Evolutionary conservation across 2,113 vertebrate species (phyloP).

Genomic region (Lagopus muta): DNA sequence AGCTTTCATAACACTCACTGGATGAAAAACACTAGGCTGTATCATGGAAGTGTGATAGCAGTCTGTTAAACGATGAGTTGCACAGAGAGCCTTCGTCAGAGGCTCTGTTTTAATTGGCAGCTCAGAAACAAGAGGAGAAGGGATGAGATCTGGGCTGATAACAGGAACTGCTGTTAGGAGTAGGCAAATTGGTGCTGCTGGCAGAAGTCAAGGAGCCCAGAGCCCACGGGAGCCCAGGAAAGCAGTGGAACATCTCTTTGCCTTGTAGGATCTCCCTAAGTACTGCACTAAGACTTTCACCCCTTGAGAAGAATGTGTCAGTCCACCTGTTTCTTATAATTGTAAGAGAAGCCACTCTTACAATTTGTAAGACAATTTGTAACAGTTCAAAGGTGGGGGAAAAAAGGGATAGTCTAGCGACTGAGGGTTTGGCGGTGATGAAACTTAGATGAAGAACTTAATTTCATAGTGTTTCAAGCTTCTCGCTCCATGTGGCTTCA

Average conservation of each 20-base stretch:
- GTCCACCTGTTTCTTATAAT: neutral
- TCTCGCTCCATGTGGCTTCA: neutral
- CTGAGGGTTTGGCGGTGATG: neutral
- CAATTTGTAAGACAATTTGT: neutral
- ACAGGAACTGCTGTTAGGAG: neutral
- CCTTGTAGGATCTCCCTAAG: neutral
- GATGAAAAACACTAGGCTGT: neutral
- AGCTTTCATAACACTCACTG: neutral
- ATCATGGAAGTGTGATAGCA: neutral
- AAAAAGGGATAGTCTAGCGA: neutral
- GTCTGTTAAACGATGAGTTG: constrained; percentile 4
- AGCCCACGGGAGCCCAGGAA: neutral
- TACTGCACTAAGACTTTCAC: neutral
- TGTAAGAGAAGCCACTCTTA: no score
- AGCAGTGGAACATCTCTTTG: neutral
- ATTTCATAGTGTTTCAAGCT: neutral
- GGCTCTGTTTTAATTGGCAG: neutral
- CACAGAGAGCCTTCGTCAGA: neutral
- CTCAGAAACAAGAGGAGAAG: neutral
- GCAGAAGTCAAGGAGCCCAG: neutral
- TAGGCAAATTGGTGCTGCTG: neutral
- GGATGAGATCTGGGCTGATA: neutral
- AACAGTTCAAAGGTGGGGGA: neutral
- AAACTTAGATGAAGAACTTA: neutral
- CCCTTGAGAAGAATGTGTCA: neutral